Conservation (phyloP, 2,797 vertebrate species). For the Hypotaenidia okinawae region DNA sequence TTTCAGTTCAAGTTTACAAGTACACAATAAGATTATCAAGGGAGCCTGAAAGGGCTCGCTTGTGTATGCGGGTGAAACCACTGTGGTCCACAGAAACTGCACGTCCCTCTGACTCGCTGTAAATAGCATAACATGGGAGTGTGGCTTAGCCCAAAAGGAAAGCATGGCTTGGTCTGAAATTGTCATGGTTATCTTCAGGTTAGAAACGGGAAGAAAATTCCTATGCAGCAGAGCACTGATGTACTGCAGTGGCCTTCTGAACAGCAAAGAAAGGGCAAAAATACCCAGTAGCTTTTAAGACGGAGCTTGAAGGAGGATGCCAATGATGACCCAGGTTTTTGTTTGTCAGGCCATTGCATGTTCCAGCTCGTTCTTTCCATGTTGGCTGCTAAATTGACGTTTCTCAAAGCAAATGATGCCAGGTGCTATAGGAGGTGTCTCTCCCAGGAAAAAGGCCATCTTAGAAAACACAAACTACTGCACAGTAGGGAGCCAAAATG, state of each 20-base stretch:
- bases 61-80: background rate
- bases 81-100: background rate
- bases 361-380: background rate
- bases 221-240: background rate
- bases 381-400: background rate
- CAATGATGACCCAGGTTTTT: background rate
- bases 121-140: background rate
- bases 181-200: background rate
- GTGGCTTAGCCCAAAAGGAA: background rate
- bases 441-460: background rate
- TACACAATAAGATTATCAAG: background rate
- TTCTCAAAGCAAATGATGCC: background rate
- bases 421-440: background rate
- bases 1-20: slow-evolving; percentile 3
- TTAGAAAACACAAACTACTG: background rate
- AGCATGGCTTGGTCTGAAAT: background rate
- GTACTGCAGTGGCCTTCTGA: background rate
- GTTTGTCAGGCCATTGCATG: background rate
- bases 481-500: background rate
- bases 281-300: background rate
- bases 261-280: background rate
- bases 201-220: background rate
- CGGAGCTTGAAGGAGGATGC: background rate
- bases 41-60: background rate
- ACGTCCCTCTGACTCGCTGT: background rate